Conservation (phyloP, 2,888 invertebrate genomes). For the Aphidius colemani region DNA sequence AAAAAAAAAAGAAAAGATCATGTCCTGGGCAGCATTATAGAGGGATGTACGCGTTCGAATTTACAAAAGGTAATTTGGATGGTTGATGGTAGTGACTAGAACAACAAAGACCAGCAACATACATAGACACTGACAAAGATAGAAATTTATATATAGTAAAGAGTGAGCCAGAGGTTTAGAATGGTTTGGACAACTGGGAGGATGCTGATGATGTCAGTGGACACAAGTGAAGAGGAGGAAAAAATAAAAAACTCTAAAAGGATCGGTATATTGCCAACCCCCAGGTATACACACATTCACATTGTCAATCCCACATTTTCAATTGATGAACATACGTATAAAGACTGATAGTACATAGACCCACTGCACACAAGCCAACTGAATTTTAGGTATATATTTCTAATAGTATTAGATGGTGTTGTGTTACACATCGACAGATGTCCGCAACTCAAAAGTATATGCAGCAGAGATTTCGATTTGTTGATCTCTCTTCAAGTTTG, state of each 20-base stretch:
- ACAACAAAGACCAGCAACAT: neutral
- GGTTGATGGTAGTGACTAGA: constrained; percentile 14
- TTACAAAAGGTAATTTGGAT: constrained; percentile 27
- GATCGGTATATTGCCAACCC: neutral
- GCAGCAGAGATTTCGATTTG: constrained; percentile 2
- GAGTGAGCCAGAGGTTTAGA: neutral
- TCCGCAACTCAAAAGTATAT: constrained; percentile 42
- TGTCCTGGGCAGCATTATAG: constrained; percentile 16
- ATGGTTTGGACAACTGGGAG: constrained; percentile 2
- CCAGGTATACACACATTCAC: neutral
- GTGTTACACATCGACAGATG: constrained; percentile 60
- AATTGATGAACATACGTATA: neutral
- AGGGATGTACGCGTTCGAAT: constrained; percentile 18
- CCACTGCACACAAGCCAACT: constrained; percentile 13
- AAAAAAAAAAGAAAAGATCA: constrained; percentile 15
- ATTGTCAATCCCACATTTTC: constrained; percentile 15
- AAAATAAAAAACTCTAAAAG: neutral
- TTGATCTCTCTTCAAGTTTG: constrained; percentile 49
- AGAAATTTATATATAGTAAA: neutral
- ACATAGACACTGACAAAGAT: neutral
- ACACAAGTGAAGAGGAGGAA: constrained; percentile 11
- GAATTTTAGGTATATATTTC: constrained; percentile 47
- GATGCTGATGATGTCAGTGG: neutral
- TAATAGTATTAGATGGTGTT: constrained; percentile 60
- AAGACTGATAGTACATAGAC: constrained; percentile 7